Base-by-base conservation (phyloP, 2,113 vertebrate species). In the Formicarius rufipectus region DNA sequence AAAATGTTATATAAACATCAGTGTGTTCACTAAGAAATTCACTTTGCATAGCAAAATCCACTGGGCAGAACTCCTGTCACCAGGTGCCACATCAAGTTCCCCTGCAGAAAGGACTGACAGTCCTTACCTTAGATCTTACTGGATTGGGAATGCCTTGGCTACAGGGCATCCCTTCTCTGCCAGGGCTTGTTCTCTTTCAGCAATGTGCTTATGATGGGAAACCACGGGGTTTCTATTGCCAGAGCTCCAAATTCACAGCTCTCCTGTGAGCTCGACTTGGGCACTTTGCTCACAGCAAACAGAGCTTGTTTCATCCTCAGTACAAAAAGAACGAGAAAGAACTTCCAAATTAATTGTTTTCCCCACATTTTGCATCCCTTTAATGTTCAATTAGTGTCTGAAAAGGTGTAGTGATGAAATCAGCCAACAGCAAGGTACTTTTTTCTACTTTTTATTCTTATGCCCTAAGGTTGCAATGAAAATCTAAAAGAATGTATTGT, bases 401-500 rank as follows among this genome's bases (percentile, higher is more conserved):
- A 62, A 67, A 31, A 84, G 31, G 37, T 39, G n/a, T 12, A 45
- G 28, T 21, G 59, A 31, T 23, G 55, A 44, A 83, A 63, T 21
- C 80, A 56, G 39, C 47, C 47, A 22, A 33, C 3, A 37, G 19
- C 47, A 31, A 87, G 55, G 53, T 27, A 0, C 11, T 72, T 22
- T 78, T 67, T 52, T 12, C 31, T 59, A 2, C 16, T 79, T 88
- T 85, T 49, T 56, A 1, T 39, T 66, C 25, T 37, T 39, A 2
- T 3, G 10, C 24, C 69, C 27, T 44, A 31, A 87, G 33, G 44
- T 49, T 55, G 52, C 9, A 17, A 17, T 27, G 52, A n/a, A 58
- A 62, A 64, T 49, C 19, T 31, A 2, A 53, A 60, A 49, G 31
- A 76, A 42, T 8, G 4, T 6, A 10, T 50, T 1, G 0, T 63